A percentile compares a stretch with the other conserved stretches of the same genome.
Conservation (phyloP, 2,113 vertebrate genomes). For the Psittacula cyanocephala region DNA sequence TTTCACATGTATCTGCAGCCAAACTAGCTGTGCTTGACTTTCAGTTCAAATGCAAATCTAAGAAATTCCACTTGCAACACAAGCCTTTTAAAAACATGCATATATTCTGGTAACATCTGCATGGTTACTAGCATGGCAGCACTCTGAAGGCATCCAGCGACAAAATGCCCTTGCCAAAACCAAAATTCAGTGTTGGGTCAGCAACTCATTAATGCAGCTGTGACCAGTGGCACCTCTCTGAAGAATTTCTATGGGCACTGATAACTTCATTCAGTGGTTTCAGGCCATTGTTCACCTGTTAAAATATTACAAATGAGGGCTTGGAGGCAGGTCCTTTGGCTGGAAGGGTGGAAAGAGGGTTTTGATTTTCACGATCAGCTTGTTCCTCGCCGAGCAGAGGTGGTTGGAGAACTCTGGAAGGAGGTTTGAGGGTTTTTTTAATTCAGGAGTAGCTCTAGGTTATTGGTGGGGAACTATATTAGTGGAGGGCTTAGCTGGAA, state of each 20-base stretch:
- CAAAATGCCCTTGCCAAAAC: neutral
- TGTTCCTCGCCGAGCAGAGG: neutral
- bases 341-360: neutral
- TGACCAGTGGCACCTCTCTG: neutral
- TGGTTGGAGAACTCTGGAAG: neutral
- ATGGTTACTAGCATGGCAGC: neutral
- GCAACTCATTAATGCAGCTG: neutral
- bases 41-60: neutral
- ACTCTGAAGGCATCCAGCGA: neutral
- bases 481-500: neutral
- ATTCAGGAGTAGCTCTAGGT: neutral
- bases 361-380: neutral
- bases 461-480: neutral
- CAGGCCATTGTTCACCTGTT: neutral
- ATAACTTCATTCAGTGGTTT: neutral
- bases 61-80: neutral
- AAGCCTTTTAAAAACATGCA: fast-evolving
- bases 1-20: neutral
- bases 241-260: neutral
- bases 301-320: neutral
- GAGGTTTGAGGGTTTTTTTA: neutral
- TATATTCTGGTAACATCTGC: neutral
- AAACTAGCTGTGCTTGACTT: fast-evolving
- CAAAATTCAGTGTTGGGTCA: neutral
- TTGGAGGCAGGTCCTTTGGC: neutral